Evolutionary conservation across 2,888 invertebrate genomes (phyloP).

Genomic region (Hemaris fuciformis): DNA sequence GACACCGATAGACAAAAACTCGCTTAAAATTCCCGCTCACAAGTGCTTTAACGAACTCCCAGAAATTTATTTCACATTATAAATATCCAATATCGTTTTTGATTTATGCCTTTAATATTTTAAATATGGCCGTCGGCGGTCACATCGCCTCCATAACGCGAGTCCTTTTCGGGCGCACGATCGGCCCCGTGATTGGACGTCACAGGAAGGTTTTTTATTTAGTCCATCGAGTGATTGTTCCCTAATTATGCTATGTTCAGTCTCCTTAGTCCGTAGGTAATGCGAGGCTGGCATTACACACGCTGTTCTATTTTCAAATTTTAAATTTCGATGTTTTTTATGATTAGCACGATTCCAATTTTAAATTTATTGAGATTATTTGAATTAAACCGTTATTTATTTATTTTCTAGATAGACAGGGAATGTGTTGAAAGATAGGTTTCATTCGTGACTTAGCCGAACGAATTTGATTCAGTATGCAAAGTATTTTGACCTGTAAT

Average conservation of each 20-base stretch:
- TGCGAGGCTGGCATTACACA: slow-evolving; percentile 38
- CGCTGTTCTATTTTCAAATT: slow-evolving; percentile 40
- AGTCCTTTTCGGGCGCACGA: slow-evolving; percentile 50
- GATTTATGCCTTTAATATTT: slow-evolving; percentile 77
- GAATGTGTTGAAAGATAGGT: not conserved
- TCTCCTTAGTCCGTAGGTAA: slow-evolving; percentile 52
- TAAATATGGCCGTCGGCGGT: slow-evolving; percentile 73
- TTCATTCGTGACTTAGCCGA: not conserved
- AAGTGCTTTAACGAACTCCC: slow-evolving; percentile 42
- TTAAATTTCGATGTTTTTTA: slow-evolving; percentile 19
- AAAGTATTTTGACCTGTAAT: not conserved
- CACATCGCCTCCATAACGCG: slow-evolving; percentile 43
- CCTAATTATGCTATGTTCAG: slow-evolving; percentile 68
- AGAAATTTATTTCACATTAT: slow-evolving; percentile 60
- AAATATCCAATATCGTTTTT: slow-evolving; percentile 70
- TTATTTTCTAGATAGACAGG: not conserved
- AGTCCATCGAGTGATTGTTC: slow-evolving; percentile 47
- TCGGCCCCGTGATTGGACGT: slow-evolving; percentile 64
- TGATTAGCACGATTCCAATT: not conserved
- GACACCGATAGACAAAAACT: slow-evolving; percentile 42
- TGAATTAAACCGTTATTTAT: not conserved
- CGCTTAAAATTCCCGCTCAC: slow-evolving; percentile 34
- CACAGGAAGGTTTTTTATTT: slow-evolving; percentile 51
- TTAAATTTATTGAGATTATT: not conserved
- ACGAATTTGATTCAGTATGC: not conserved